Evolutionary conservation across 1,140 invertebrate genomes (phyloP).

Genomic region (Sycophila sp.): DNA sequence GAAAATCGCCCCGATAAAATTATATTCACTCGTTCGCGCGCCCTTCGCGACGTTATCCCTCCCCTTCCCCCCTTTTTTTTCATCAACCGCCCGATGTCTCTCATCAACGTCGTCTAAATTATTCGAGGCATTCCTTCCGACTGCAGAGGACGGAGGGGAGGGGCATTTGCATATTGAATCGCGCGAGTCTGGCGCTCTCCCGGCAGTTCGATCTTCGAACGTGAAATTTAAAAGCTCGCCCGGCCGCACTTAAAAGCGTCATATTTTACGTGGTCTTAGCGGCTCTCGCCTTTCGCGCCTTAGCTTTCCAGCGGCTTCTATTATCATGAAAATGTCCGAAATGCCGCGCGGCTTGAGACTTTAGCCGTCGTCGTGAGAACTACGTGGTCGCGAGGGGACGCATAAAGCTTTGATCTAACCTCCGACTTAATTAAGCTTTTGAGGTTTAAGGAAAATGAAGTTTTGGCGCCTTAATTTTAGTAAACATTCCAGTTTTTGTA

Average conservation of each 20-base stretch:
- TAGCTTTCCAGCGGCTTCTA: not conserved
- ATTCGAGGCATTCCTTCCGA: slow-evolving; percentile 26
- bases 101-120: slow-evolving; percentile 34
- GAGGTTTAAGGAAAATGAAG: too few species aligned
- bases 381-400: too few species aligned
- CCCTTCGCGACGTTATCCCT: not conserved
- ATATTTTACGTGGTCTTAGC: slow-evolving; percentile 53
- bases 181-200: too few species aligned
- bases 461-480: too few species aligned
- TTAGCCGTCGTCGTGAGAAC: too few species aligned
- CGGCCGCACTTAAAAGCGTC: slow-evolving; percentile 56
- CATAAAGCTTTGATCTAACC: too few species aligned
- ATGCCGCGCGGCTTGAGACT: too few species aligned
- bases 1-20: slow-evolving; percentile 34
- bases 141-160: slow-evolving; percentile 4
- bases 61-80: not conserved
- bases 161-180: slow-evolving; percentile 56
- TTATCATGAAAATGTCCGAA: slow-evolving; percentile 26
- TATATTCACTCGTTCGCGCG: not conserved
- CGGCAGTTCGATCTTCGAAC: slow-evolving; percentile 54
- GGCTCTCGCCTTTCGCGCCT: not conserved
- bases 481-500: too few species aligned
- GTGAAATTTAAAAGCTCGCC: slow-evolving; percentile 56
- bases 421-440: too few species aligned
- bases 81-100: not conserved